Percentiles rank a stretch among this genome's conserved stretches.
phyloP scores from a whole-genome alignment of 1,140 invertebrate species.

The Paraescarpia echinospica region DNA sequence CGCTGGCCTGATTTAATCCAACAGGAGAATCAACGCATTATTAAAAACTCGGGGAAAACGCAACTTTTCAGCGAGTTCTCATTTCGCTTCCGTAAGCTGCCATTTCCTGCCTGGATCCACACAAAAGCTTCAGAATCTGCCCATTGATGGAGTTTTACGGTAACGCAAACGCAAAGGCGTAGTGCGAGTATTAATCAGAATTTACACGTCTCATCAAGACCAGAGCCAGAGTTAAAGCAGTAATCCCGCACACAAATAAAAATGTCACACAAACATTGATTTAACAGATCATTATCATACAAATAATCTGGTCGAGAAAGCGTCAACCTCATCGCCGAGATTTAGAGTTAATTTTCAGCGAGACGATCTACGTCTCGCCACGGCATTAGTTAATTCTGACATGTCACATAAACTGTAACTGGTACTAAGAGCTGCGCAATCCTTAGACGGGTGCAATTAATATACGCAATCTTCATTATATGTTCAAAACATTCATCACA shows the following conservation, averaged over 20 bases:
- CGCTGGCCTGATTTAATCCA: not conserved
- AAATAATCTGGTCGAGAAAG: not conserved
- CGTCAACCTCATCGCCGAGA: not conserved
- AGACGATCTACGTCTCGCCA: not conserved
- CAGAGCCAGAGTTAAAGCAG: not conserved
- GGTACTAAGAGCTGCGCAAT: not conserved
- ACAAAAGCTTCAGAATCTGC: not conserved
- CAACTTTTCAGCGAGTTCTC: not conserved
- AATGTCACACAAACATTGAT: not conserved
- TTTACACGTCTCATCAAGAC: not conserved
- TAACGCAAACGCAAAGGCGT: not conserved
- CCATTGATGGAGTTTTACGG: not conserved
- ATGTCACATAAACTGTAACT: not conserved
- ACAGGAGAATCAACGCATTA: not conserved
- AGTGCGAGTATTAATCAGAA: not conserved
- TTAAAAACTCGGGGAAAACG: not conserved
- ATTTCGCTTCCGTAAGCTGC: not conserved
- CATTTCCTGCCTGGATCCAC: not conserved
- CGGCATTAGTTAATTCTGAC: not conserved
- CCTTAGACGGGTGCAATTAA: no score
- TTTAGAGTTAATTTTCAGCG: not conserved
- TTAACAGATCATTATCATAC: constrained; percentile 1
- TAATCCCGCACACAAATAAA: not conserved
- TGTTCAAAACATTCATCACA: no score
- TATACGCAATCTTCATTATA: no score